Conservation (phyloP, 2,113 vertebrate genomes). For the Sinocyclocheilus anshuiensis region DNA sequence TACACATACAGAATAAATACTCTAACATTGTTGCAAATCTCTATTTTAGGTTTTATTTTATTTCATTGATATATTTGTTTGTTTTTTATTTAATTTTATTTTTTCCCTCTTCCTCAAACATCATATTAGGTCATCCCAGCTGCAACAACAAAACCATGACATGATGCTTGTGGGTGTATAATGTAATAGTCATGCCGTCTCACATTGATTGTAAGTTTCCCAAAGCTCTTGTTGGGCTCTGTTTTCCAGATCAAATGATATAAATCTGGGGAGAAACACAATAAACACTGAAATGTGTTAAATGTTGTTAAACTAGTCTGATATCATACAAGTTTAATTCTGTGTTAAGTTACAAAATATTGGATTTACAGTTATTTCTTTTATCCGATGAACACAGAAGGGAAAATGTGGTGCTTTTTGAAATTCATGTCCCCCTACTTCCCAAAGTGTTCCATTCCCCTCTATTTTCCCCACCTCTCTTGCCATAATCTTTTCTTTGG, state of each 20-base stretch:
- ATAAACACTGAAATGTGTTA: not conserved
- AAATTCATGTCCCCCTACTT: not conserved
- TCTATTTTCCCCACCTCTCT: not conserved
- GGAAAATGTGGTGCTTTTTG: not conserved
- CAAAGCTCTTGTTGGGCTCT: not conserved
- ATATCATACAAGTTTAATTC: not conserved
- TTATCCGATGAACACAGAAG: not conserved
- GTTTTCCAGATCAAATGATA: not conserved
- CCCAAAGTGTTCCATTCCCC: constrained; percentile 2
- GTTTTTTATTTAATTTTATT: no score
- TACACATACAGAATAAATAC: no score
- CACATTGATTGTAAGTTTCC: not conserved
- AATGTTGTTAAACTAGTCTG: not conserved
- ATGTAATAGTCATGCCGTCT: not conserved
- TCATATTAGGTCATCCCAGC: not conserved
- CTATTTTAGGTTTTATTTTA: no score
- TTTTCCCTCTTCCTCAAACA: not conserved
- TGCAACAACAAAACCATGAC: not conserved
- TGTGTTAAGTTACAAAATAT: not conserved
- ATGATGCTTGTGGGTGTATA: not conserved
- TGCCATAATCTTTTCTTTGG: not conserved
- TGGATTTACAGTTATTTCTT: not conserved
- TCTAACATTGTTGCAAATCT: no score
- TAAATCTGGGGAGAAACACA: not conserved
- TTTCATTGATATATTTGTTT: no score